Percentiles rank a stretch among this genome's conserved stretches.
These are phyloP conservation scores for Acanthurus lineatus DNA, from an alignment of 2,797 vertebrate genomes.

Conservation along the genomic window DNA sequence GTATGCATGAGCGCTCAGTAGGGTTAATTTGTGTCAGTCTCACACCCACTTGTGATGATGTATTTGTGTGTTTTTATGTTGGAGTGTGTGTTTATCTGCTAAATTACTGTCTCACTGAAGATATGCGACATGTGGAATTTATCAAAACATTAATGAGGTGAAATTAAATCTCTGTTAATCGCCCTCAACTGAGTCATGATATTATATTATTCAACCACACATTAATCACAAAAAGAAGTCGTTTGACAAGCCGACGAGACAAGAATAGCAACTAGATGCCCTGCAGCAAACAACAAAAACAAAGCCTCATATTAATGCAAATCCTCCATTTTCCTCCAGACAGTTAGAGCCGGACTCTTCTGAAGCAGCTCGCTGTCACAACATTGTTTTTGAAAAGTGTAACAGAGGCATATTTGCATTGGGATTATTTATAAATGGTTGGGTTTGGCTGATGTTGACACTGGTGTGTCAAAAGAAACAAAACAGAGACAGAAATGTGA, in stretches of 20 bases:
- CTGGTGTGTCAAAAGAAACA: slow-evolving; percentile 4
- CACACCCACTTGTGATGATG: background rate
- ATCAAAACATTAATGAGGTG: slow-evolving; percentile 38
- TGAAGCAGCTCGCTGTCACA: slow-evolving; percentile 52
- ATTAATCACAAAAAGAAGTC: slow-evolving; percentile 54
- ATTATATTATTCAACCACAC: slow-evolving; percentile 34
- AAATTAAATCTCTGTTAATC: slow-evolving; percentile 48
- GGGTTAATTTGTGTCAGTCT: background rate
- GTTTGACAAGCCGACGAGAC: slow-evolving; percentile 16
- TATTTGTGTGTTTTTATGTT: background rate
- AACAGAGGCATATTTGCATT: slow-evolving; percentile 36
- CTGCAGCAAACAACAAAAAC: slow-evolving; percentile 65
- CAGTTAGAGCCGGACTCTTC: slow-evolving; percentile 12
- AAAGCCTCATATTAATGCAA: slow-evolving; percentile 61
- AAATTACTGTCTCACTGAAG: slow-evolving; percentile 4
- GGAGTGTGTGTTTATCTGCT: slow-evolving; percentile 14
- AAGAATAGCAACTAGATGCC: slow-evolving; percentile 57
- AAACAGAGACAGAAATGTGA: slow-evolving; percentile 1
- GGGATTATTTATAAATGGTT: slow-evolving; percentile 53
- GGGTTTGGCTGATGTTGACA: slow-evolving; percentile 18
- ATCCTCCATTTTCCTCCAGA: slow-evolving; percentile 52
- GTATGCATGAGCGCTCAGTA: background rate
- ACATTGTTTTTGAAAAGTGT: slow-evolving; percentile 28
- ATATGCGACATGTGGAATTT: slow-evolving; percentile 27
- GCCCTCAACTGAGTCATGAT: slow-evolving; percentile 34